Evolutionary conservation across 2,888 invertebrate species (phyloP).

Genomic region (Rhingia rostrata): DNA sequence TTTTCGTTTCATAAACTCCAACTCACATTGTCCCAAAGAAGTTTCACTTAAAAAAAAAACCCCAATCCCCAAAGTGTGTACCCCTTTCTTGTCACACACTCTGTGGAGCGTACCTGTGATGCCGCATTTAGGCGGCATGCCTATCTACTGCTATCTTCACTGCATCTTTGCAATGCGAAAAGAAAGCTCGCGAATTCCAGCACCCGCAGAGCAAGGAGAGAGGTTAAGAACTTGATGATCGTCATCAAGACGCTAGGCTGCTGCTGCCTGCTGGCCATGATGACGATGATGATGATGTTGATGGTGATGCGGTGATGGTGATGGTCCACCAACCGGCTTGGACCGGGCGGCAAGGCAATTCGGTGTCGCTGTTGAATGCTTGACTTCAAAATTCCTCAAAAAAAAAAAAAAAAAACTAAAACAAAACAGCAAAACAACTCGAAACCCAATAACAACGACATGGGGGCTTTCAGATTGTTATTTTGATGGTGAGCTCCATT

Average conservation of each 20-base stretch:
- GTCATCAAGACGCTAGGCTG: conserved; percentile 42
- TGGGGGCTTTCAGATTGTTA: conserved; percentile 68
- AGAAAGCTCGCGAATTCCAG: conserved; percentile 72
- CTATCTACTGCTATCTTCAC: conserved; percentile 62
- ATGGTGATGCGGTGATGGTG: conserved; percentile 37
- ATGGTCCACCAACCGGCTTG: conserved; percentile 47
- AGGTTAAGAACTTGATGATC: conserved; percentile 47
- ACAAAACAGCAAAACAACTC: conserved; percentile 17
- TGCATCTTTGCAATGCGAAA: conserved; percentile 68
- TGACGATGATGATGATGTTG: conserved; percentile 60
- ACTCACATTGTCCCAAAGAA: too few species aligned
- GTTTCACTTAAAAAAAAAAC: too few species aligned
- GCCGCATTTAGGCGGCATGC: conserved; percentile 66
- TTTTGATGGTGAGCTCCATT: conserved; percentile 64
- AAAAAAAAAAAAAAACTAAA: conserved; percentile 28
- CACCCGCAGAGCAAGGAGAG: conserved; percentile 51
- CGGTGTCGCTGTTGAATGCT: conserved; percentile 72
- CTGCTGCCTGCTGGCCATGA: conserved; percentile 4
- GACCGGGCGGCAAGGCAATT: conserved; percentile 45
- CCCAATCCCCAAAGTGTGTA: background rate
- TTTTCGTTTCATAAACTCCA: too few species aligned
- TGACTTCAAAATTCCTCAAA: conserved; percentile 65
- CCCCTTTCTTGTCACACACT: conserved; percentile 33
- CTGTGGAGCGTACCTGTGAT: conserved; percentile 63
- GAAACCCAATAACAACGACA: conserved; percentile 40